Conservation (phyloP, 2,888 invertebrate species). For the Nasonovia ribisnigri region DNA sequence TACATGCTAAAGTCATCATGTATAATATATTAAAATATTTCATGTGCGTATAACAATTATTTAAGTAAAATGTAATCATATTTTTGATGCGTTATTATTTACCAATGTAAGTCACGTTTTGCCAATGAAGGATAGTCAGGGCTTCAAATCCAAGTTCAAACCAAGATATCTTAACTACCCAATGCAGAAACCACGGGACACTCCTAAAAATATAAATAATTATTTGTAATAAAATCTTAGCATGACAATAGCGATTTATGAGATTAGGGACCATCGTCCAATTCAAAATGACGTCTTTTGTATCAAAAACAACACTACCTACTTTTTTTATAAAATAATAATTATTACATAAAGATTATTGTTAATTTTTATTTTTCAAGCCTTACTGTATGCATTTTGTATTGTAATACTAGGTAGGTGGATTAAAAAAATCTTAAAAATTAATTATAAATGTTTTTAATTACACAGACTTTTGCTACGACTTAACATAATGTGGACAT, state of each 20-base stretch:
- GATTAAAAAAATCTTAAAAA: no score
- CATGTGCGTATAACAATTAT: not conserved
- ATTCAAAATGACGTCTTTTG: not conserved
- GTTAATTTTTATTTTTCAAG: not conserved
- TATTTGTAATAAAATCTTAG: not conserved
- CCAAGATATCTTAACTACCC: conserved; percentile 88
- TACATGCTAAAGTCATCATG: conserved; percentile 74
- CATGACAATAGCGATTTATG: not conserved
- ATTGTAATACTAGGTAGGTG: not conserved
- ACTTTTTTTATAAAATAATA: no score
- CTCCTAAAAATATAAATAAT: conserved; percentile 73
- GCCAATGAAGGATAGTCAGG: conserved; percentile 86
- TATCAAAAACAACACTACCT: not conserved
- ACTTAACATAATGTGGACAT: not conserved
- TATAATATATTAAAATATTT: not conserved
- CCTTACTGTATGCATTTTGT: not conserved
- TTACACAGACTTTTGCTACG: no score
- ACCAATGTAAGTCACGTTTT: conserved; percentile 81
- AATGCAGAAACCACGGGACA: conserved; percentile 78
- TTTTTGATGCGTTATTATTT: conserved; percentile 70
- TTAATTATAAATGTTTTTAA: no score
- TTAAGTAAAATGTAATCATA: not conserved
- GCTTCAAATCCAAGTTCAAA: conserved; percentile 89
- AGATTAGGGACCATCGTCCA: not conserved
- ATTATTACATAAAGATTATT: not conserved